These are phyloP conservation scores for Boloria selene DNA, from an alignment of 2,888 invertebrate genomes.

Conservation along the genomic window DNA sequence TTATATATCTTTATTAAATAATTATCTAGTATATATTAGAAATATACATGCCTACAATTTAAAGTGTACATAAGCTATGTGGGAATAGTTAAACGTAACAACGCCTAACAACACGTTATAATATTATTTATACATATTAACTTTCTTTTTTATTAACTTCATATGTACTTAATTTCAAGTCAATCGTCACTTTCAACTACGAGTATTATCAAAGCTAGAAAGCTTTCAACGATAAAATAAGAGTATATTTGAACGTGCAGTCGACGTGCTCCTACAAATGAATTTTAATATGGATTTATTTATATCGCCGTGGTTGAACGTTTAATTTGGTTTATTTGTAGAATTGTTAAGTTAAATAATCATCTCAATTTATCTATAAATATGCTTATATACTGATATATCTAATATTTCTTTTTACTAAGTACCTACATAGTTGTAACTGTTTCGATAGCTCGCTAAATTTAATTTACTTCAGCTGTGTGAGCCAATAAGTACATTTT, in stretches of 20 bases:
- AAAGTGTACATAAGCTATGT: neutral
- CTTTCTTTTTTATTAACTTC: slow-evolving; percentile 13
- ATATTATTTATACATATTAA: no score
- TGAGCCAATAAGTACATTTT: no score
- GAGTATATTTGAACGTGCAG: neutral
- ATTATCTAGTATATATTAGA: no score
- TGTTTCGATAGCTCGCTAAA: no score
- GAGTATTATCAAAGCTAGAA: slow-evolving; percentile 13
- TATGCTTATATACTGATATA: no score
- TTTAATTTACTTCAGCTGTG: no score
- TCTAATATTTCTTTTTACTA: no score
- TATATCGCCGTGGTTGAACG: neutral
- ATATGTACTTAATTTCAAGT: neutral
- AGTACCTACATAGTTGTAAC: no score
- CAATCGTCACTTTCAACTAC: slow-evolving; percentile 6
- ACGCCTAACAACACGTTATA: no score
- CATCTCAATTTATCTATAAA: no score
- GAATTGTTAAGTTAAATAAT: neutral
- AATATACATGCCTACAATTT: no score
- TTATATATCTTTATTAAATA: neutral
- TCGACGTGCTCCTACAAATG: slow-evolving; percentile 2
- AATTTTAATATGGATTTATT: neutral
- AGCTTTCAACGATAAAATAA: slow-evolving; percentile 2
- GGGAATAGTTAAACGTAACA: no score
- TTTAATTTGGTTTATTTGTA: neutral